Evolutionary conservation across 2,113 vertebrate species (phyloP), one percentile per base, ranked within the genome.

Genomic region (Peucedramus taeniatus): DNA sequence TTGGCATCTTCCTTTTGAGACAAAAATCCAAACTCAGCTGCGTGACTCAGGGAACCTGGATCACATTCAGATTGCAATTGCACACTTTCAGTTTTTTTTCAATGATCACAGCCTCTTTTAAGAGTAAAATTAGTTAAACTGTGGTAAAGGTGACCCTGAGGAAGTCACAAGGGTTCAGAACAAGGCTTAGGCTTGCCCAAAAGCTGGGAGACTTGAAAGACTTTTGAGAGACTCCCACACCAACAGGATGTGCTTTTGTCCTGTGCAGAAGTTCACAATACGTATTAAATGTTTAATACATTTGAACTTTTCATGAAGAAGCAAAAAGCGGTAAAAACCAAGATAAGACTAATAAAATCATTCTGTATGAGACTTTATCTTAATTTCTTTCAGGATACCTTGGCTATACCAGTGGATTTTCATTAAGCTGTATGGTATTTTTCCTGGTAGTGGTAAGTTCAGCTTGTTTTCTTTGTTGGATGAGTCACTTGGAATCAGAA

Each of bases 361-460:
- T 37, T 91, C 40, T 40, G 47, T 57, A 27, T 94, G 39, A 84
- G 31, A 40, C 83, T 92, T 95, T 26, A 26, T 94, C 90, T 95
- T 19, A 18, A 78, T 92, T 98, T 96, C 72, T 96, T 98, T 95
- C 93, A 98, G 98, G 98, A 11, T 98, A 98, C 93, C 98, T 98
- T 86, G 98, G 98, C 85, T 98, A 98, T 75, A 98, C 98, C 14
- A 98, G 98, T 95, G 98, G 98, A 86, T 98, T 98, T 97, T 98
- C 98, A 64, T 95, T 98, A 95, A 97, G 97, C 91, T 98, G 98
- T 80, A 98, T 98, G 98, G 95, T 98, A 47, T 99, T 99, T 97
- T 99, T 99, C 97, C 98, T 99, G 66, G 98, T 99, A 89, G 97
- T 99, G 98, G 99, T 99, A 98, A 98, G 99, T 99, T 87, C 66